phyloP scores from a whole-genome alignment of 2,797 vertebrate genomes.

The Acipenser oxyrinchus region DNA sequence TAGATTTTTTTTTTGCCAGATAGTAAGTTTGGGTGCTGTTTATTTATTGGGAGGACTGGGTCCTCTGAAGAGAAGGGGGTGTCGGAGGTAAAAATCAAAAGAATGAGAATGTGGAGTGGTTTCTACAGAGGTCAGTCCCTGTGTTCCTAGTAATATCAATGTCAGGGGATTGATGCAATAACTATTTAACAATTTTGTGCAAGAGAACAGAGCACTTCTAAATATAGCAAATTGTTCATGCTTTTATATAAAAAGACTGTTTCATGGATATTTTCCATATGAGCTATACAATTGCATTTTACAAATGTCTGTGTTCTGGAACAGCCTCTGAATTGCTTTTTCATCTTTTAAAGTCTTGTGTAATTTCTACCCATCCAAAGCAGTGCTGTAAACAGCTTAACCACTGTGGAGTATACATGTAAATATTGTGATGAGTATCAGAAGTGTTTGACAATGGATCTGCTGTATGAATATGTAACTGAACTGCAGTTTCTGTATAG shows the following conservation, averaged over 20 bases:
- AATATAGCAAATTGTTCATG: constrained; percentile 40
- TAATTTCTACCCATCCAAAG: constrained; percentile 47
- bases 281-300: constrained; percentile 16
- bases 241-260: constrained; percentile 55
- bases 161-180: constrained; percentile 51
- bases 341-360: constrained; percentile 48
- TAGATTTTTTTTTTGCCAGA: too few relatives aligned
- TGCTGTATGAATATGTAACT: constrained; percentile 39
- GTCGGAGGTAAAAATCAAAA: constrained; percentile 13
- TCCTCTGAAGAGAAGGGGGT: constrained; percentile 25
- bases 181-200: constrained; percentile 41
- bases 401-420: constrained; percentile 44
- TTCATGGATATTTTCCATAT: constrained; percentile 43
- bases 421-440: constrained; percentile 47
- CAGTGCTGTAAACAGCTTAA: constrained; percentile 51
- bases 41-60: constrained; percentile 10
- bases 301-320: constrained; percentile 24
- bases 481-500: constrained; percentile 36
- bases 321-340: constrained; percentile 37
- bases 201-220: constrained; percentile 34
- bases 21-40: constrained; percentile 4
- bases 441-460: constrained; percentile 40
- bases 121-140: constrained; percentile 28
- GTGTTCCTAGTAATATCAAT: constrained; percentile 36
- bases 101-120: constrained; percentile 22